phyloP scores from a whole-genome alignment of 2,888 invertebrate genomes.

The Hyles lineata region DNA sequence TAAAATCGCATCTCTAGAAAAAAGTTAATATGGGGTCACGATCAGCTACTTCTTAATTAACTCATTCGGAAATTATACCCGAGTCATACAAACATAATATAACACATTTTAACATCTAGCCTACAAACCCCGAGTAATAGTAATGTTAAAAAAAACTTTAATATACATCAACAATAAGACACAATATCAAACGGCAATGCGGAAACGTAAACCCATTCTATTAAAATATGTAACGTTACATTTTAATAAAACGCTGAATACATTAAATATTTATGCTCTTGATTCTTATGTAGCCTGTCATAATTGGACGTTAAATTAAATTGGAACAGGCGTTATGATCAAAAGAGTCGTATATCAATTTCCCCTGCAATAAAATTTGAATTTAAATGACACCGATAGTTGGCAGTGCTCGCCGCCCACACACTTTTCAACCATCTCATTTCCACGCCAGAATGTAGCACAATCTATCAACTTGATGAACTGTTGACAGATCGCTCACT shows the following conservation, averaged over 20 bases:
- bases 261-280: not conserved
- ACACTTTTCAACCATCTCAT: constrained; percentile 22
- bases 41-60: not conserved
- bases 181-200: not conserved
- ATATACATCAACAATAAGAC: not conserved
- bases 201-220: not conserved
- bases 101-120: not conserved
- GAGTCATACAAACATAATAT: not conserved
- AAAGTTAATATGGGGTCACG: too few relatives aligned
- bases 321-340: not conserved
- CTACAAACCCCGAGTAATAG: not conserved
- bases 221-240: constrained; percentile 1
- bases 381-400: constrained; percentile 23
- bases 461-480: constrained; percentile 58
- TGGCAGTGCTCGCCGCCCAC: constrained; percentile 23
- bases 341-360: constrained; percentile 19
- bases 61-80: not conserved
- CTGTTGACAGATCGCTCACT: constrained; percentile 59
- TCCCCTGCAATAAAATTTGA: constrained; percentile 12
- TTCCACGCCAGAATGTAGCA: constrained; percentile 30
- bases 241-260: not conserved
- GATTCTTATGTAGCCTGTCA: not conserved
- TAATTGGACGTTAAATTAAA: constrained; percentile 13
- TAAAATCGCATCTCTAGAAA: too few relatives aligned
- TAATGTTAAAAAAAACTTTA: not conserved